phyloP scores from a whole-genome alignment of 2,113 vertebrate species.

The Mormyrus iriodes region DNA sequence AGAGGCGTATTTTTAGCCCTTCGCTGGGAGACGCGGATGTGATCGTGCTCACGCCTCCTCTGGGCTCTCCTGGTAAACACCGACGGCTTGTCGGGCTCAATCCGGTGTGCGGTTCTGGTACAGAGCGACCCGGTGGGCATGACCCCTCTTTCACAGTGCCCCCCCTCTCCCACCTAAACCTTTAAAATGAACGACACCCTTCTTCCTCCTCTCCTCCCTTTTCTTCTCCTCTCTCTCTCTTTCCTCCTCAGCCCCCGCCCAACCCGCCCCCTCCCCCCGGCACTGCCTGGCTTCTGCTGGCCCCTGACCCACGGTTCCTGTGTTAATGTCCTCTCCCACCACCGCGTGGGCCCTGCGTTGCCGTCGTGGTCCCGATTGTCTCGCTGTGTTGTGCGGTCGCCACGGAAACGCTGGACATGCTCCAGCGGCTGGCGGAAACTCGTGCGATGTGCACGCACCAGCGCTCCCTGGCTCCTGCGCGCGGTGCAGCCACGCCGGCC shows the following conservation, averaged over 20 bases:
- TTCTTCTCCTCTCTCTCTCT: not conserved
- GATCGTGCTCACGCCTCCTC: conserved; percentile 41
- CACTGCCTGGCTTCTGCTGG: conserved; percentile 17
- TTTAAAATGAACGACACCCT: not conserved
- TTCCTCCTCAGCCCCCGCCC: not conserved
- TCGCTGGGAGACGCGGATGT: conserved; percentile 70
- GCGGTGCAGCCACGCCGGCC: conserved; percentile 20
- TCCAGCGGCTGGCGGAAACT: conserved; percentile 66
- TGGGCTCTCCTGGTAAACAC: not conserved
- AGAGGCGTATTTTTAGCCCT: conserved; percentile 77
- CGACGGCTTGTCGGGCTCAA: not conserved
- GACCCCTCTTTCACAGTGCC: not conserved
- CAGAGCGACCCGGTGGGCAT: not conserved
- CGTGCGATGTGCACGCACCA: conserved; percentile 40
- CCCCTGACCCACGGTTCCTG: conserved; percentile 67
- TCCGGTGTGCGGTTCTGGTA: not conserved
- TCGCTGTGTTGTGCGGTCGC: conserved; percentile 74
- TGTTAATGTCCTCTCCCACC: conserved; percentile 70
- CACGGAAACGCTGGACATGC: conserved; percentile 75
- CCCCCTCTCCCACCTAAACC: not conserved
- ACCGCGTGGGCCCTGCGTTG: conserved; percentile 63
- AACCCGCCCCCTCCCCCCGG: not conserved
- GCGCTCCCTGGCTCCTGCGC: conserved; percentile 28
- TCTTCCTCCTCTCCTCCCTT: not conserved
- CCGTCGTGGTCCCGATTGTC: conserved; percentile 61